These are phyloP conservation scores for Artemia sinica DNA, from an alignment of 2,888 invertebrate genomes.

Conservation along the genomic window DNA sequence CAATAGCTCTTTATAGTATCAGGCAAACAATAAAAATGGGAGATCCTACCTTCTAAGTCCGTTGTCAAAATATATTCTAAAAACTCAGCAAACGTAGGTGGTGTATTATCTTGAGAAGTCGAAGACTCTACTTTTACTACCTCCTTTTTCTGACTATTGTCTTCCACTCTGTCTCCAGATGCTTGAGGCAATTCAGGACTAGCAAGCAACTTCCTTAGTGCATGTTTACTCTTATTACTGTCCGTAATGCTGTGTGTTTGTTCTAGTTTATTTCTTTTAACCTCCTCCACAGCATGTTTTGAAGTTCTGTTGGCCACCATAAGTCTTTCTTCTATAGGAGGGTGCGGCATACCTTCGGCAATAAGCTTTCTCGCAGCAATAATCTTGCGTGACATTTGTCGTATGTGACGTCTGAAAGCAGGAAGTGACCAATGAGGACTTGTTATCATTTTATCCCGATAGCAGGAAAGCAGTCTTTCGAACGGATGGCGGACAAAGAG, in stretches of 20 bases:
- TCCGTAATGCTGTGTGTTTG: too few species aligned
- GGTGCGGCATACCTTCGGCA: not conserved
- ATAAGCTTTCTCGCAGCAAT: constrained; percentile 9
- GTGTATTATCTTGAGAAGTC: not conserved
- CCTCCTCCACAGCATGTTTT: not conserved
- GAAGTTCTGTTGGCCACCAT: not conserved
- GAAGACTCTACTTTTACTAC: not conserved
- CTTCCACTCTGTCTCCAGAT: not conserved
- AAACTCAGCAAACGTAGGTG: constrained; percentile 25
- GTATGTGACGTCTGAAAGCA: constrained; percentile 18
- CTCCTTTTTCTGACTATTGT: too few species aligned
- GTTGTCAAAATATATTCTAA: constrained; percentile 23
- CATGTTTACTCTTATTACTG: too few species aligned
- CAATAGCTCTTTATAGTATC: too few species aligned
- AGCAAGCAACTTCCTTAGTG: not conserved
- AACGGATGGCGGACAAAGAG: constrained; percentile 22
- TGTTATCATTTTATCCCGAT: constrained; percentile 21
- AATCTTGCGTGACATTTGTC: constrained; percentile 16
- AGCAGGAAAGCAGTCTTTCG: constrained; percentile 21
- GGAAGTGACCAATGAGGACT: constrained; percentile 21
- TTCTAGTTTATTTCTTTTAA: not conserved
- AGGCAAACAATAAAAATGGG: too few species aligned
- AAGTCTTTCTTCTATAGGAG: constrained; percentile 5
- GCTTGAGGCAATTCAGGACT: not conserved
- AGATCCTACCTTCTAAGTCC: constrained; percentile 22